Conservation (phyloP, 2,113 vertebrate genomes). For the Phylloscopus whistleri region DNA sequence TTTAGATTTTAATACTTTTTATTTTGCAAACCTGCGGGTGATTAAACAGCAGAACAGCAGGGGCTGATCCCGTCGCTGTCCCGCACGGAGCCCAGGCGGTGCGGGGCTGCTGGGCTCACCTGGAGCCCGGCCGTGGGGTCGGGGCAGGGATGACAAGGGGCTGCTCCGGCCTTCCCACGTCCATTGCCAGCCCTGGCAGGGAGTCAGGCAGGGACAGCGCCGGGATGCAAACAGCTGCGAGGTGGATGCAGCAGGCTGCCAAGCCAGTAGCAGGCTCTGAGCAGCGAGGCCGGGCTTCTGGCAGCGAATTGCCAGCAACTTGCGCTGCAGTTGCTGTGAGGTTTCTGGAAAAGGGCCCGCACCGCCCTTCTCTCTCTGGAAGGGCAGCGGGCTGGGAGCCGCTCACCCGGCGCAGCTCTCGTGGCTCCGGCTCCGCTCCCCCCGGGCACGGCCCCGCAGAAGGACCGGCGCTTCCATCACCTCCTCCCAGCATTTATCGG, state of each 20-base stretch:
- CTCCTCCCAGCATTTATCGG: not conserved
- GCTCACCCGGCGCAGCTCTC: not conserved
- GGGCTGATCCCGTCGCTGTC: accelerated
- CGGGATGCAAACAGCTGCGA: not conserved
- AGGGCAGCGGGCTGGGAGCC: not conserved
- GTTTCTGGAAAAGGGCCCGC: conserved; percentile 12
- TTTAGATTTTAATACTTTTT: not conserved
- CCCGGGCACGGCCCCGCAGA: not conserved
- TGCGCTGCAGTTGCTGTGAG: not conserved
- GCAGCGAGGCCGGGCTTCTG: not conserved
- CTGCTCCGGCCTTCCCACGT: accelerated
- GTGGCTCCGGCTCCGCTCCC: not conserved
- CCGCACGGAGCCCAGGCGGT: accelerated
- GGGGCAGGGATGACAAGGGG: not conserved
- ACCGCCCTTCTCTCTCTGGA: not conserved
- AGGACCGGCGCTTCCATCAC: not conserved
- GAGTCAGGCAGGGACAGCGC: not conserved
- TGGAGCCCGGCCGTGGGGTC: accelerated
- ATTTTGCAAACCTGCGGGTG: not conserved
- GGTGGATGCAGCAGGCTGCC: conserved; percentile 21
- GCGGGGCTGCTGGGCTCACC: accelerated
- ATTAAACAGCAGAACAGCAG: not conserved
- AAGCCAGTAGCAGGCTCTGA: not conserved
- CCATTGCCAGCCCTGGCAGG: not conserved
- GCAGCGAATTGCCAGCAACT: not conserved